A percentile compares a stretch with the other conserved stretches of the same genome.
Conservation (phyloP, 2,113 vertebrate species). For the Oncorhynchus kisutch region DNA sequence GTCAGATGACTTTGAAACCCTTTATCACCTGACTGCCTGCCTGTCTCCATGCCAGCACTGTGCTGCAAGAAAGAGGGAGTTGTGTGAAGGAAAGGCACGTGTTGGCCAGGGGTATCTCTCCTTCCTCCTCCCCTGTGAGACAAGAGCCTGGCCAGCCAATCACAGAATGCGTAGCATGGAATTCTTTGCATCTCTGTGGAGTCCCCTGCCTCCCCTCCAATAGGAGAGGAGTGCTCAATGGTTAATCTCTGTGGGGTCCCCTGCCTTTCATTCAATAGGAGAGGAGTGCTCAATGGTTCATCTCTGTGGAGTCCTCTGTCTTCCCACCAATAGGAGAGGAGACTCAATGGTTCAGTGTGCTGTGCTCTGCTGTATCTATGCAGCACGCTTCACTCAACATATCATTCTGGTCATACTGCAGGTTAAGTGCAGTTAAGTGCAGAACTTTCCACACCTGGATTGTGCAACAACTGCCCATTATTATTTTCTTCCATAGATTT, state of each 20-base stretch:
- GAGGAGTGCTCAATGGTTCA: no score
- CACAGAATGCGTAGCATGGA: constrained; percentile 6
- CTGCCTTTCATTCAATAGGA: no score
- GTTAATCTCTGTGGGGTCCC: no score
- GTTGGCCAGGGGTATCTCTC: constrained; percentile 25
- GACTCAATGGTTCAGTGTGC: neutral
- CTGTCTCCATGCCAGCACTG: neutral
- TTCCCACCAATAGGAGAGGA: neutral
- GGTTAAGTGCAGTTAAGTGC: neutral
- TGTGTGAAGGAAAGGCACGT: constrained; percentile 42
- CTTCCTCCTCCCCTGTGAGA: constrained; percentile 24
- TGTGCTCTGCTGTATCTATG: constrained; percentile 2
- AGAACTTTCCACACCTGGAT: neutral
- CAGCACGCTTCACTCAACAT: constrained; percentile 7
- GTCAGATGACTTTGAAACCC: constrained; percentile 65
- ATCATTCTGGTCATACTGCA: neutral
- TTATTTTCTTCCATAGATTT: no score
- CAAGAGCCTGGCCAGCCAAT: constrained; percentile 34
- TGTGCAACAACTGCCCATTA: no score
- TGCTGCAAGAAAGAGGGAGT: neutral
- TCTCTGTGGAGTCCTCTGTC: no score
- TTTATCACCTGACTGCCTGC: constrained; percentile 42
- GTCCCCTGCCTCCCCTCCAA: constrained; percentile 19
- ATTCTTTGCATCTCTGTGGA: constrained; percentile 39
- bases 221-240: no score